These are phyloP conservation scores for Poeciliopsis turneri DNA, from an alignment of 2,797 vertebrate genomes.

Conservation along the genomic window DNA sequence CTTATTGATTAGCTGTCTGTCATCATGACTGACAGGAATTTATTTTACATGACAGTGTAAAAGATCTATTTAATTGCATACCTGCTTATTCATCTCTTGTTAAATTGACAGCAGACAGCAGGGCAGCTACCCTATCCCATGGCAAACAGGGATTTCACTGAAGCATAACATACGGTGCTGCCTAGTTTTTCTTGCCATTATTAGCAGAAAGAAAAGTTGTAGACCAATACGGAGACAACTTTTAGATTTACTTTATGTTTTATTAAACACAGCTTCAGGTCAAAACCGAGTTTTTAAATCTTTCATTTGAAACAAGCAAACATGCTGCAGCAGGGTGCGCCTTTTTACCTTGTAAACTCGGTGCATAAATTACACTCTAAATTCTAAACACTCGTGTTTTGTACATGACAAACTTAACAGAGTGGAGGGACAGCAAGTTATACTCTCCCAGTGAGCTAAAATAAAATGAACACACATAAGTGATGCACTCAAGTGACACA, in stretches of 20 bases:
- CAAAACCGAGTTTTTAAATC: neutral
- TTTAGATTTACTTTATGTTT: slow-evolving; percentile 2
- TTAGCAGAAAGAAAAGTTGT: neutral
- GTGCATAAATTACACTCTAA: neutral
- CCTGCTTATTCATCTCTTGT: neutral
- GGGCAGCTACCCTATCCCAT: neutral
- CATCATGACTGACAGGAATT: neutral
- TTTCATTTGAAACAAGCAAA: neutral
- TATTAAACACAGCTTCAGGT: slow-evolving; percentile 3
- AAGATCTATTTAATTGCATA: neutral
- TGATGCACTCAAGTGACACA: neutral
- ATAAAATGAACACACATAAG: neutral
- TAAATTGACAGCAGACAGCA: neutral
- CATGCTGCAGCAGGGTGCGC: neutral
- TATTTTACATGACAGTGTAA: neutral
- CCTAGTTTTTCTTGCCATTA: neutral
- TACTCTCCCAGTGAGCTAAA: neutral
- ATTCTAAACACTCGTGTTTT: neutral
- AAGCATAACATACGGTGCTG: neutral
- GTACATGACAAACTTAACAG: neutral
- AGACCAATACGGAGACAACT: neutral
- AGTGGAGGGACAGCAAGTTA: neutral
- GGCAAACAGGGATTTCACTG: neutral
- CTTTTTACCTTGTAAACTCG: neutral
- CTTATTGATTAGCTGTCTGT: neutral